These are phyloP conservation scores for Struthio camelus DNA, from an alignment of 2,113 vertebrate species.

Conservation along the genomic window DNA sequence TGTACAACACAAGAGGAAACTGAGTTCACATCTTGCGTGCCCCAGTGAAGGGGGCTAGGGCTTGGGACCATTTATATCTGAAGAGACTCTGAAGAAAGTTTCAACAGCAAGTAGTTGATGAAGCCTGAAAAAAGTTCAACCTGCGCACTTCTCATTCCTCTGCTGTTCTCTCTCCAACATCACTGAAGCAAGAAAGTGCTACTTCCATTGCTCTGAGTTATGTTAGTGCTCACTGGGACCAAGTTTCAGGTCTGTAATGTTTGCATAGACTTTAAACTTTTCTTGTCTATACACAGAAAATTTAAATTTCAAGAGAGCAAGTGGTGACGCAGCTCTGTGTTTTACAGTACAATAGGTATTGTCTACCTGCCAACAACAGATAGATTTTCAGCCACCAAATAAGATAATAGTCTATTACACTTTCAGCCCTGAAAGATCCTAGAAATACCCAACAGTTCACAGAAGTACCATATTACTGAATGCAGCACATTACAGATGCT, in stretches of 20 bases:
- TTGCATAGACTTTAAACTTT: neutral
- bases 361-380: too few relatives aligned
- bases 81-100: neutral
- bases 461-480: neutral
- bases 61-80: neutral
- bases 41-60: neutral
- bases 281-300: neutral
- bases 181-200: neutral
- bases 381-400: neutral
- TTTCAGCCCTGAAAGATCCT: neutral
- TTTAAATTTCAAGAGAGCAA: neutral
- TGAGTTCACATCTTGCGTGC: neutral
- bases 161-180: neutral
- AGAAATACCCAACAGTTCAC: neutral
- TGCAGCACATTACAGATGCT: neutral
- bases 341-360: too few relatives aligned
- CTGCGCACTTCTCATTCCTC: neutral
- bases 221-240: neutral
- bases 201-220: neutral
- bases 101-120: neutral
- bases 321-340: neutral
- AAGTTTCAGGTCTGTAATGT: neutral
- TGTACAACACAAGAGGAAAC: neutral
- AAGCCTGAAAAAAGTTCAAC: neutral
- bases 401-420: neutral